phyloP scores from a whole-genome alignment of 2,113 vertebrate species.

The Zosterops pallidus region DNA sequence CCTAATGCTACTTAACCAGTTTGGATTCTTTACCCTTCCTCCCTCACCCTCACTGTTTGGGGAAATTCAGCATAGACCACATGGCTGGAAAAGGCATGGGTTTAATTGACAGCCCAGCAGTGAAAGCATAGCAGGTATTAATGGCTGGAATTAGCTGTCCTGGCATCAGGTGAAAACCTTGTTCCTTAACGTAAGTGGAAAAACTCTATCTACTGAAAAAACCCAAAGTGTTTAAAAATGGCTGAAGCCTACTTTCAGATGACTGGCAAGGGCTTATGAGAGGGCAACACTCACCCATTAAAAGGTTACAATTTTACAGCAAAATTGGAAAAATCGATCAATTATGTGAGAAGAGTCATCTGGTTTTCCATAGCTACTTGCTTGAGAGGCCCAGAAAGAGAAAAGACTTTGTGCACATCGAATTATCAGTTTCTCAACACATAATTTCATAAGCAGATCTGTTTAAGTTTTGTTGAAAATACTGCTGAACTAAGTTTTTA shows the following conservation, averaged over 20 bases:
- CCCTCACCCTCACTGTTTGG: not conserved
- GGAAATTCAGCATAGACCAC: not conserved
- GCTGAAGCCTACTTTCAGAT: not conserved
- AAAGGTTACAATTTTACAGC: slow-evolving; percentile 59
- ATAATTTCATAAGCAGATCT: not conserved
- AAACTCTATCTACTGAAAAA: not conserved
- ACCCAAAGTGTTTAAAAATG: not conserved
- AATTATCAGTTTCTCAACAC: not conserved
- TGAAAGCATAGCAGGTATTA: not conserved
- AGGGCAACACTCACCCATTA: not conserved
- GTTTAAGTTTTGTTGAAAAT: not conserved
- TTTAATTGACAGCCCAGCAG: not conserved
- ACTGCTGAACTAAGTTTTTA: not conserved
- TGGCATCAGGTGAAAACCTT: not conserved
- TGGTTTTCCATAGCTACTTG: not conserved
- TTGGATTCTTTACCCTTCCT: not conserved
- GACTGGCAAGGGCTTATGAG: not conserved
- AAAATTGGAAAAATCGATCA: not conserved
- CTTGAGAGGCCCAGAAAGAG: not conserved
- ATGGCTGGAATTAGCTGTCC: not conserved
- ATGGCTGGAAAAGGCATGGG: not conserved
- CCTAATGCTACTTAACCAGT: not conserved
- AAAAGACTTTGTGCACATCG: not conserved
- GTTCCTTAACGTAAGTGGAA: not conserved
- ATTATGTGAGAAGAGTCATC: not conserved